These are phyloP conservation scores for Cheilosia grossa DNA, from an alignment of 2,888 invertebrate species.

Conservation along the genomic window DNA sequence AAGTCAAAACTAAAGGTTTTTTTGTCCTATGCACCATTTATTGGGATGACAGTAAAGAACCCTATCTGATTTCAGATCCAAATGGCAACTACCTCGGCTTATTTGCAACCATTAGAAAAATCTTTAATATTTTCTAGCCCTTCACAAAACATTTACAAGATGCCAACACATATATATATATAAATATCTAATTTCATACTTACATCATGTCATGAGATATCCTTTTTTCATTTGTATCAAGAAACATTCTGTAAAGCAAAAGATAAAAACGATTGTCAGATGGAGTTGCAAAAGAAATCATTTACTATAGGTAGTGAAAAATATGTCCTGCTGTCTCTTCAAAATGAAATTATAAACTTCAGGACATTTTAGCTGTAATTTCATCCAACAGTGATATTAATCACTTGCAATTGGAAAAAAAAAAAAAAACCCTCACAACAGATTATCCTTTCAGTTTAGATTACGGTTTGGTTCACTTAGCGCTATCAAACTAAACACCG, in stretches of 20 bases:
- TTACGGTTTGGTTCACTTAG: slow-evolving; percentile 34
- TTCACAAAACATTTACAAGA: too few relatives aligned
- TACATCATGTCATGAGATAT: slow-evolving; percentile 20
- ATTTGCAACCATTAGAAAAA: background rate
- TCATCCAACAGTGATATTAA: slow-evolving; percentile 40
- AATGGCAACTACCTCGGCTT: background rate
- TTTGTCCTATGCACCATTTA: too few relatives aligned
- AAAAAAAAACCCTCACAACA: background rate
- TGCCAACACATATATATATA: too few relatives aligned
- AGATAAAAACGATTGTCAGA: slow-evolving; percentile 16
- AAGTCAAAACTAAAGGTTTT: too few relatives aligned
- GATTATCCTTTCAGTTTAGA: slow-evolving; percentile 47
- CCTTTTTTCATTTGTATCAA: background rate
- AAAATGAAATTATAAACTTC: slow-evolving; percentile 20
- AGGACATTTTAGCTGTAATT: slow-evolving; percentile 17
- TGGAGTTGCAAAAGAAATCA: slow-evolving; percentile 4
- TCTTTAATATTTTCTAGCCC: background rate
- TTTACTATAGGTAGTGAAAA: slow-evolving; percentile 14
- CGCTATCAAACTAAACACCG: slow-evolving; percentile 19
- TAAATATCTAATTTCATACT: slow-evolving; percentile 3
- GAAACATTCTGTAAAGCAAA: slow-evolving; percentile 15
- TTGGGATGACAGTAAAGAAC: too few relatives aligned
- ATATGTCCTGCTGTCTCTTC: background rate
- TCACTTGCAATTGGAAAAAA: slow-evolving; percentile 33
- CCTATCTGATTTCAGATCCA: too few relatives aligned